Evolutionary conservation across 2,888 invertebrate genomes (phyloP), one percentile per base, ranked within the genome.

Genomic region (Eilema depressum): DNA sequence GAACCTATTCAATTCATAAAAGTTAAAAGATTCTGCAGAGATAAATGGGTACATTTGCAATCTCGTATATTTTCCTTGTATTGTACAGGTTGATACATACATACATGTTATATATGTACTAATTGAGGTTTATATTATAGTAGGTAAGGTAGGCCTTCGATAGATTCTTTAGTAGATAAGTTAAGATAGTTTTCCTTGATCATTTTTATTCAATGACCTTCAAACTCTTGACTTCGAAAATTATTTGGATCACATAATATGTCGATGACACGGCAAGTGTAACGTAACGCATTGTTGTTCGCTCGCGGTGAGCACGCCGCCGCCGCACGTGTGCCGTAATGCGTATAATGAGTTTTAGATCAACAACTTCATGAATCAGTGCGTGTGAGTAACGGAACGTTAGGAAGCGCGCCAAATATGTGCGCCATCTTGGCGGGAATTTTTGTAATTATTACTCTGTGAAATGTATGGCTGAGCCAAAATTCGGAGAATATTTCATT

Each of bases 361-460:
- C 65, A 68, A 75, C 69, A 73, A 41, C 23, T 66, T 26, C 60
- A 33, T 77, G 73, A 79, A 63, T 78, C 77, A 79, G 75, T 66
- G 28, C 33, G 77, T 47, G 70, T 75, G 77, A 70, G 74, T 79
- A 75, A 75, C 74, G 67, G 66, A 74, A 66, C 41, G 75, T 62
- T 62, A 68, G 26, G 66, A 68, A 73, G 75, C 70, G 71, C 81
- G 81, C 77, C 75, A 73, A 79, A 72, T 70, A 75, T 77, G 70
- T 61, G 68, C 71, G 65, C 66, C 68, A 74, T 75, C 56, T 77
- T 33, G 59, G 61, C 73, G 61, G 67, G 75, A 73, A 78, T 73
- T 68, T 75, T 60, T 67, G 73, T 62, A 65, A 66, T 66, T 61
- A 73, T 70, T 66, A 65, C 26, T 71, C 74, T 69, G 72, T 62